Base-by-base conservation (phyloP, 2,797 vertebrate species). In the Lithobates pipiens region DNA sequence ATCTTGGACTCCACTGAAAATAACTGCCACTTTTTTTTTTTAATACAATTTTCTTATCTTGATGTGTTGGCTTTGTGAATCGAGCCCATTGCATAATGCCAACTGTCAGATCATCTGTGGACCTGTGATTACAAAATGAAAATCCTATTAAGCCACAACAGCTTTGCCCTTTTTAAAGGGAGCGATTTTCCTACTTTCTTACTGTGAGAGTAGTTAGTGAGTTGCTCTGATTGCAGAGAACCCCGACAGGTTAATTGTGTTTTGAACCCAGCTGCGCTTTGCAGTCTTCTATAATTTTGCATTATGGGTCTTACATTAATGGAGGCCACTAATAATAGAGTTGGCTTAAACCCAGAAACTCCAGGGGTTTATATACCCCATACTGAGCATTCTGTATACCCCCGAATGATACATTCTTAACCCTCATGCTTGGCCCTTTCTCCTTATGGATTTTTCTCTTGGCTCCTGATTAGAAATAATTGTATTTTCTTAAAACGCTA, bases 401-500 rank as follows among this genome's bases (percentile, higher is more conserved):
- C 76, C 67, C 42, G 16, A 50, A 42, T 79, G 69, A 46, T 57
- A 9, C 10, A 15, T 75, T 42, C 54, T 42, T 76, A 4, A 7
- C 29, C 54, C 42, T 25, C 21, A 8, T 29, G 42, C 36, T 25
- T 29, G 27, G 54, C 11, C 46, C 70, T 13, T 39, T 75, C 32
- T 80, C 34, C 7, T 9, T 63, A 76, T 81, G 44, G 78, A 81
- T 86, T 77, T 63, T 42, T 25, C 65, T 29, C 18, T 81, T 76
- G 34, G 34, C 72, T 42, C 36, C 32, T 50, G 72, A 76, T 57
- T 70, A 70, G 16, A 76, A 75, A 81, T 75, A 71, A 84, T 84
- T 72, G 70, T 73, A 68, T 72, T 78, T 84, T 39, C 78, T 50
- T 81, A 71, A 77, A 82, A 77, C 27, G 34, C 21, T 32, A 72